These are phyloP conservation scores for Bergia puertoricense DNA, from an alignment of 92 coral and sea anemone genomes.

Conservation along the genomic window DNA sequence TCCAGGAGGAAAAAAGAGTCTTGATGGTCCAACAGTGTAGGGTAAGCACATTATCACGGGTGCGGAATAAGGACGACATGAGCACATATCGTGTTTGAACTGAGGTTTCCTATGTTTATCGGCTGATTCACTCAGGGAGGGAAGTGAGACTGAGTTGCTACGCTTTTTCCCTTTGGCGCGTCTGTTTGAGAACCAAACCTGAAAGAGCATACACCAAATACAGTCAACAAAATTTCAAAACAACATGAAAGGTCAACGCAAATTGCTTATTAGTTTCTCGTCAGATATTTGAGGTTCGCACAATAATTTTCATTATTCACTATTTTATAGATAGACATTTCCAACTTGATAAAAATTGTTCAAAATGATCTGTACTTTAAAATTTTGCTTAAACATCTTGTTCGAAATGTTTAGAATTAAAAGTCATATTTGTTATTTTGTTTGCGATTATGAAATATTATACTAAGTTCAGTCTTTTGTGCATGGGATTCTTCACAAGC, in stretches of 20 bases:
- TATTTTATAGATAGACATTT: too few relatives aligned
- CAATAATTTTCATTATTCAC: too few relatives aligned
- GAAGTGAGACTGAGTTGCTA: not conserved
- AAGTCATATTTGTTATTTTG: too few relatives aligned
- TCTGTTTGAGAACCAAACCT: slow-evolving; percentile 41
- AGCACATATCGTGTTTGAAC: not conserved
- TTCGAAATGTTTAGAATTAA: too few relatives aligned
- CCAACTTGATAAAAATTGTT: not conserved
- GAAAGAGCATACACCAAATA: not conserved
- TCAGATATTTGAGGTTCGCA: too few relatives aligned
- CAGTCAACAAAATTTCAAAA: not conserved
- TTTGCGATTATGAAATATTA: too few relatives aligned
- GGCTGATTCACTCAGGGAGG: not conserved
- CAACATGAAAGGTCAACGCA: not conserved
- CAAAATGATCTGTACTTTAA: not conserved
- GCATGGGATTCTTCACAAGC: too few relatives aligned
- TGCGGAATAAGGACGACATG: slow-evolving; percentile 12
- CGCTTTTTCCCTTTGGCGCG: slow-evolving; percentile 27
- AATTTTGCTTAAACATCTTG: not conserved
- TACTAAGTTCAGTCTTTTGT: too few relatives aligned
- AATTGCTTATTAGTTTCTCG: too few relatives aligned
- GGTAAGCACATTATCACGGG: slow-evolving; percentile 29
- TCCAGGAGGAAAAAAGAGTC: slow-evolving; percentile 30
- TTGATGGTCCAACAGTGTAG: slow-evolving; percentile 11
- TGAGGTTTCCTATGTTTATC: not conserved